These are phyloP conservation scores for Ricordea florida DNA, from an alignment of 92 coral and sea anemone genomes.

Conservation along the genomic window DNA sequence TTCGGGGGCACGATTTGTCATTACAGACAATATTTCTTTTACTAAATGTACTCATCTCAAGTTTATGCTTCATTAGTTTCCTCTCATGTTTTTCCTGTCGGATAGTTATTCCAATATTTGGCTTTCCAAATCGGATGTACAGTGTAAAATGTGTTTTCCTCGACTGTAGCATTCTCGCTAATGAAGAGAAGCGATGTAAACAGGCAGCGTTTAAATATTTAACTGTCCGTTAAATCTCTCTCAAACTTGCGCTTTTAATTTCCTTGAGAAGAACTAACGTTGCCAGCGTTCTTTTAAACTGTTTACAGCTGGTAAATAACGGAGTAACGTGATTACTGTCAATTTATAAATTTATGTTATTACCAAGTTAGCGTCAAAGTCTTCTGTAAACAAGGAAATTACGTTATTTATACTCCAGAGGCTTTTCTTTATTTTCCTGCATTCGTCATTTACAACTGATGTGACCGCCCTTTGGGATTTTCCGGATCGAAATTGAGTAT, in stretches of 20 bases:
- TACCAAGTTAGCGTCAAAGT: no score
- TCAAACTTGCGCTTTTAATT: background rate
- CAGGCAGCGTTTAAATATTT: slow-evolving; percentile 8
- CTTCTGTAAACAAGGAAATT: no score
- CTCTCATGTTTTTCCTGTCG: background rate
- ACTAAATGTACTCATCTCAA: background rate
- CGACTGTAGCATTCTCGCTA: background rate
- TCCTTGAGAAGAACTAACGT: background rate
- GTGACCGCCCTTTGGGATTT: no score
- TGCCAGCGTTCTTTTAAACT: background rate
- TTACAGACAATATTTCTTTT: background rate
- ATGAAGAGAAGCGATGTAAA: background rate
- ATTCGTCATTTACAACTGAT: no score
- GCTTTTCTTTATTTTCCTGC: no score
- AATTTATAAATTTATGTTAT: no score
- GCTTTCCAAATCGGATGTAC: slow-evolving; percentile 28
- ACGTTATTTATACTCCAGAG: no score
- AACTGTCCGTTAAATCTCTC: slow-evolving; percentile 18
- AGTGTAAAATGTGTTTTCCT: slow-evolving; percentile 3
- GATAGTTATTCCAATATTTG: slow-evolving; percentile 30
- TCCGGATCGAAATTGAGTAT: no score
- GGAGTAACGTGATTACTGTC: no score
- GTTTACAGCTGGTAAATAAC: no score
- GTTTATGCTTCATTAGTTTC: slow-evolving; percentile 1
- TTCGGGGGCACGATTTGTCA: slow-evolving; percentile 7